A percentile compares a stretch with the other conserved stretches of the same genome.
phyloP scores from a whole-genome alignment of 2,888 invertebrate genomes.

The Drosophila leonis region DNA sequence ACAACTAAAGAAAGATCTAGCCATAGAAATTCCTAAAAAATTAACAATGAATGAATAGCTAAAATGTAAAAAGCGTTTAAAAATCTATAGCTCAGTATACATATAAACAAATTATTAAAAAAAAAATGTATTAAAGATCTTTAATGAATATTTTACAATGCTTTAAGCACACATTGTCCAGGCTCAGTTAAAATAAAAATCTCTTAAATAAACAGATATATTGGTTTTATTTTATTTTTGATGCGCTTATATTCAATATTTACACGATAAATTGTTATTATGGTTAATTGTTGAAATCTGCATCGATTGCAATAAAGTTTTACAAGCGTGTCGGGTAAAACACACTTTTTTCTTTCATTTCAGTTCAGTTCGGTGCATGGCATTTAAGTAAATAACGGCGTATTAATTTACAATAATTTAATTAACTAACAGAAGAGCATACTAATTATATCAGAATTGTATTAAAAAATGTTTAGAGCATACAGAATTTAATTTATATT shows the following conservation, averaged over 20 bases:
- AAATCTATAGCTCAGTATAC: too few species aligned
- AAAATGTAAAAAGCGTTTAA: too few species aligned
- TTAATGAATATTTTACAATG: too few species aligned
- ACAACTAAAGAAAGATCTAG: too few species aligned
- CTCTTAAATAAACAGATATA: background rate
- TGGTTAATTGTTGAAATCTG: constrained; percentile 28
- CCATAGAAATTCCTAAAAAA: too few species aligned
- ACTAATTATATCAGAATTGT: background rate
- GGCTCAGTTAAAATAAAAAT: background rate
- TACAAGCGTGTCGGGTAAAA: background rate
- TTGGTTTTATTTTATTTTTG: too few species aligned
- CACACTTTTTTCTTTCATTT: background rate
- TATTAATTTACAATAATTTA: constrained; percentile 23
- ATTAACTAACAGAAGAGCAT: constrained; percentile 1
- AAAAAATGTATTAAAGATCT: too few species aligned
- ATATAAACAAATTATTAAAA: too few species aligned
- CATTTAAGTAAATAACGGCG: constrained; percentile 10
- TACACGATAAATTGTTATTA: constrained; percentile 9
- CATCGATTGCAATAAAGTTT: constrained; percentile 3
- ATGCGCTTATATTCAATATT: constrained; percentile 3
- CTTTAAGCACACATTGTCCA: background rate
- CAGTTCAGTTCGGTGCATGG: background rate
- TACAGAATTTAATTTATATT: background rate
- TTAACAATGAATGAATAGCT: too few species aligned
- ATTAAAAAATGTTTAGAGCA: background rate